Percentiles rank a stretch among this genome's conserved stretches.
These are phyloP conservation scores for Orthochromis malagaraziensis DNA, from an alignment of 2,113 vertebrate genomes.

Conservation along the genomic window DNA sequence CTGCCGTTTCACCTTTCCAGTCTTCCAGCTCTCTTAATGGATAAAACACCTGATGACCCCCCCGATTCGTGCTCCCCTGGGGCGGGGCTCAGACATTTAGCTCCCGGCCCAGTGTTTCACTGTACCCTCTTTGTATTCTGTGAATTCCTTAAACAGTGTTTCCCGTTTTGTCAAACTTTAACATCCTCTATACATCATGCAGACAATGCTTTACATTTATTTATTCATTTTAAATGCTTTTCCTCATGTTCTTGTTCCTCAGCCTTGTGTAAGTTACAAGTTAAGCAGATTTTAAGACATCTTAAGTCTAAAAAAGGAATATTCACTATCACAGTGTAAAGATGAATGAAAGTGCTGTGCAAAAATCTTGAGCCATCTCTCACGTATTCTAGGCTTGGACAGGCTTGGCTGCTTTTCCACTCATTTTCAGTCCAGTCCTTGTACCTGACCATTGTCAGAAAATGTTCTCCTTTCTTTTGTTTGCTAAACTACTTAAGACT, in stretches of 20 bases:
- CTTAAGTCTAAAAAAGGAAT: background rate
- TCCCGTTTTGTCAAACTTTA: background rate
- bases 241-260: background rate
- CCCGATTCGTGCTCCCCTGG: background rate
- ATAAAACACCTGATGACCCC: conserved; percentile 46
- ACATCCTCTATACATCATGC: background rate
- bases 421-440: background rate
- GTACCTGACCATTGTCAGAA: background rate
- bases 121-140: conserved; percentile 14
- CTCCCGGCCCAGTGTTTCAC: conserved; percentile 9
- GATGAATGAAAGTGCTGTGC: background rate
- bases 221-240: background rate
- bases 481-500: background rate
- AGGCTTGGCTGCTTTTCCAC: background rate
- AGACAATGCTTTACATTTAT: background rate
- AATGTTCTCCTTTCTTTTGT: background rate
- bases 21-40: conserved; percentile 21
- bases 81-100: conserved; percentile 9
- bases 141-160: background rate
- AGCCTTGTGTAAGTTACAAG: background rate
- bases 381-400: background rate
- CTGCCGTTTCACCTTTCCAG: conserved; percentile 20
- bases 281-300: background rate
- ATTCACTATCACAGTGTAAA: background rate
- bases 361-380: background rate